phyloP scores from a whole-genome alignment of 35 echinoderm and acorn worm genomes.

The Apostichopus japonicus region DNA sequence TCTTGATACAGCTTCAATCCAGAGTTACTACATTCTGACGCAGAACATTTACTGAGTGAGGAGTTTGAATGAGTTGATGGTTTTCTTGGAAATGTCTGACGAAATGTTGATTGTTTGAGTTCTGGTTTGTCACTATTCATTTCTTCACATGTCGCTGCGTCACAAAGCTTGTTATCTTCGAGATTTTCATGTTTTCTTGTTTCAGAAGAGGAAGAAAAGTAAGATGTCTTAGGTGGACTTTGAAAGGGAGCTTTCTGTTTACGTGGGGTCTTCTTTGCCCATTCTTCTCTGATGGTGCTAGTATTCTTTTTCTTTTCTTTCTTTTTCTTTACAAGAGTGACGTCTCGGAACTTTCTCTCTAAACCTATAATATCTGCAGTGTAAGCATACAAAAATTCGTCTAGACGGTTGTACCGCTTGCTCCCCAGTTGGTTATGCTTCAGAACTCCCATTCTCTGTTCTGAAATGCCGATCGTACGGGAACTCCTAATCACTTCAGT shows the following conservation, averaged over 20 bases:
- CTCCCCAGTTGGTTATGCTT: not conserved
- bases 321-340: not conserved
- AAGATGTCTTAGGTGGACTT: not conserved
- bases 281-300: constrained; percentile 13
- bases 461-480: constrained; percentile 5
- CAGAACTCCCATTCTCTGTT: constrained; percentile 32
- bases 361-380: constrained; percentile 1
- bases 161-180: not conserved
- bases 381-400: not conserved
- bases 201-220: not conserved
- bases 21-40: too few relatives aligned
- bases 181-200: not conserved
- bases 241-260: not conserved
- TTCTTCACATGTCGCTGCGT: too few relatives aligned
- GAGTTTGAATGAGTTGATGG: too few relatives aligned
- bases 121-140: too few relatives aligned
- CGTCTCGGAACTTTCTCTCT: not conserved
- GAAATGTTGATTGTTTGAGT: too few relatives aligned
- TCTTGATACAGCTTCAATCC: too few relatives aligned
- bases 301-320: not conserved
- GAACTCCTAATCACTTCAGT: too few relatives aligned
- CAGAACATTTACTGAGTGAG: too few relatives aligned
- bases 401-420: not conserved
- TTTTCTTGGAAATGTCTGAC: too few relatives aligned
- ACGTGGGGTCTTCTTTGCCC: not conserved